These are phyloP conservation scores for Drosophila lutescens DNA, from an alignment of 2,888 invertebrate species.

Conservation along the genomic window DNA sequence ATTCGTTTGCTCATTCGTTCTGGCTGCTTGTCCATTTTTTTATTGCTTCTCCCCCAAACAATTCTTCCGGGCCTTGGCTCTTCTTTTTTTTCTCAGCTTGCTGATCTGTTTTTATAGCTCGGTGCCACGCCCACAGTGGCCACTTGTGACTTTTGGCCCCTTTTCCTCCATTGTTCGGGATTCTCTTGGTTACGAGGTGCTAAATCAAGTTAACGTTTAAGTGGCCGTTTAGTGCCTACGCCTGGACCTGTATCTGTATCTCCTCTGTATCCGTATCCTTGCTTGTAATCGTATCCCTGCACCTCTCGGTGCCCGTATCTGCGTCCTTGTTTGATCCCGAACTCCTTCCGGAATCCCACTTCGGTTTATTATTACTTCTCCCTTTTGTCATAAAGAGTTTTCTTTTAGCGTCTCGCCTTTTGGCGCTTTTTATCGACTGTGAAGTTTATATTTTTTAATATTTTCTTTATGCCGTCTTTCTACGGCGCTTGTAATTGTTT, in stretches of 20 bases:
- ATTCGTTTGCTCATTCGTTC: conserved; percentile 36
- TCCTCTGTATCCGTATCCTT: conserved; percentile 3
- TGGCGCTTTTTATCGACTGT: conserved; percentile 69
- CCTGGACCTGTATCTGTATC: conserved; percentile 31
- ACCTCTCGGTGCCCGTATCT: conserved; percentile 5
- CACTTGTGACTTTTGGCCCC: conserved; percentile 37
- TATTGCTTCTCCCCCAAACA: conserved; percentile 44
- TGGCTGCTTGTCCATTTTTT: conserved; percentile 52
- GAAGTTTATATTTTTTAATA: conserved; percentile 55
- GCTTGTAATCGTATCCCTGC: conserved; percentile 3
- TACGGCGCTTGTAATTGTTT: conserved; percentile 71
- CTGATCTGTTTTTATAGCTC: conserved; percentile 65
- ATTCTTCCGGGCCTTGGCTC: conserved; percentile 18
- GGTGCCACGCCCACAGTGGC: conserved; percentile 35
- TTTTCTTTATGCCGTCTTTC: conserved; percentile 46
- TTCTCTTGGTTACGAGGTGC: conserved; percentile 69
- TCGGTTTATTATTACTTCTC: conserved; percentile 68
- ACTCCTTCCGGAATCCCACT: conserved; percentile 6
- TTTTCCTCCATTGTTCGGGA: conserved; percentile 29
- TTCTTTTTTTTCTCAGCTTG: conserved; percentile 10
- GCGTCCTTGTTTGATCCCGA: conserved; percentile 20
- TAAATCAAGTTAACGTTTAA: conserved; percentile 79
- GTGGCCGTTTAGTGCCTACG: conserved; percentile 77
- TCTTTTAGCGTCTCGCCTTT: conserved; percentile 66
- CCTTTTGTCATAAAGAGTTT: conserved; percentile 78